These are phyloP conservation scores for Knipowitschia caucasica DNA, from an alignment of 2,797 vertebrate species.

Conservation along the genomic window DNA sequence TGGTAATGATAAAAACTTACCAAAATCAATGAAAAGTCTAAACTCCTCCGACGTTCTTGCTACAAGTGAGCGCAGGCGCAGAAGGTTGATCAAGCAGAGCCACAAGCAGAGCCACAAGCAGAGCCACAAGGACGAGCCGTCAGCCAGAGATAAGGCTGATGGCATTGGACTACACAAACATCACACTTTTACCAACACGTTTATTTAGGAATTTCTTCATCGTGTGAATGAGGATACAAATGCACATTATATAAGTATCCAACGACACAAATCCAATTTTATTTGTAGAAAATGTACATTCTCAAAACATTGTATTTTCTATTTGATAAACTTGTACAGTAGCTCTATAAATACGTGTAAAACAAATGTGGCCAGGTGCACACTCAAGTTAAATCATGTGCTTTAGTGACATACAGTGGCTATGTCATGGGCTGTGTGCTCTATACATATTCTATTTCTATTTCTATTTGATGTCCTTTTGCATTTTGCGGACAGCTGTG, in stretches of 20 bases:
- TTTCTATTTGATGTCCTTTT: conserved; percentile 29
- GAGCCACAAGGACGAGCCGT: conserved; percentile 36
- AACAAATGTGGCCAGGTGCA: not conserved
- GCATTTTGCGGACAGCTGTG: conserved; percentile 78
- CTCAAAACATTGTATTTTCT: too few species aligned
- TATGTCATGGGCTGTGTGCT: too few species aligned
- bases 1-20: conserved; percentile 29
- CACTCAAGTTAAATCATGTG: conserved; percentile 3
- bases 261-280: too few species aligned
- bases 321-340: too few species aligned
- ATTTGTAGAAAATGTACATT: too few species aligned
- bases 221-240: too few species aligned
- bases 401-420: too few species aligned
- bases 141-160: conserved; percentile 15
- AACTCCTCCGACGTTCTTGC: not conserved
- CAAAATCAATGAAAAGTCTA: conserved; percentile 16
- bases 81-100: not conserved
- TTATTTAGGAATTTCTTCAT: too few species aligned
- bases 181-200: not conserved
- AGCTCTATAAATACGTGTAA: not conserved
- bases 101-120: conserved; percentile 7
- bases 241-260: too few species aligned
- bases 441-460: conserved; percentile 12
- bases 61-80: conserved; percentile 40
- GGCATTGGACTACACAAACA: not conserved